Conservation (phyloP, 2,113 vertebrate species). For the Promerops cafer region DNA sequence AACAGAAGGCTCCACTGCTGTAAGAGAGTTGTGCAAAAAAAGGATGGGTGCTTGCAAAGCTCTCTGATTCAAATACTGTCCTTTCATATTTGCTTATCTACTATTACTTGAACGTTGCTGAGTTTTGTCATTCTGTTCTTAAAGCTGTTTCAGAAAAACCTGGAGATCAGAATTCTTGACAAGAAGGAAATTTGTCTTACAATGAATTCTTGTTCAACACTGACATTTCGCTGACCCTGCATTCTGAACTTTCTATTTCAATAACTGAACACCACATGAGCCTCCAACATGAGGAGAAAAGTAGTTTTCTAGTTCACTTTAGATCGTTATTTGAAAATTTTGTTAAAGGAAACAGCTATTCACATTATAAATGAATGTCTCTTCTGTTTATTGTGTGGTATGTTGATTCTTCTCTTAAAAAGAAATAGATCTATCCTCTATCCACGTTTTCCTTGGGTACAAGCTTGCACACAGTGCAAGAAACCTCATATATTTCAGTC, state of each 20-base stretch:
- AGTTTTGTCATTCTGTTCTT: background rate
- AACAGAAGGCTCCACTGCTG: background rate
- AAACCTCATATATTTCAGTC: background rate
- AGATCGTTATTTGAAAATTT: background rate
- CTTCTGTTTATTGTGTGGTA: background rate
- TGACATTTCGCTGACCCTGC: background rate
- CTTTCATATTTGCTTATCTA: background rate
- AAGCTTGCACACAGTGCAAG: background rate
- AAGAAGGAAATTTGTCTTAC: background rate
- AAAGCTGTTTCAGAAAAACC: background rate
- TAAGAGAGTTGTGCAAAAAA: background rate
- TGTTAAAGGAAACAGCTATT: background rate
- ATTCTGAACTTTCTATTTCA: background rate
- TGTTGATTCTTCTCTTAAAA: background rate
- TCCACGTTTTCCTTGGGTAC: background rate
- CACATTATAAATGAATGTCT: background rate
- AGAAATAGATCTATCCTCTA: background rate
- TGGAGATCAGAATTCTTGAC: background rate
- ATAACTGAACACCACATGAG: background rate
- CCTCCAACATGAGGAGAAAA: background rate
- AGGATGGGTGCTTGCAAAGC: background rate
- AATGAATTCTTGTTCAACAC: background rate
- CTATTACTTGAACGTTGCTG: background rate
- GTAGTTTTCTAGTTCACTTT: background rate
- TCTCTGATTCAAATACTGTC: background rate